Evolutionary conservation across 1,140 invertebrate species (phyloP).

Genomic region (Drosophila parvula): DNA sequence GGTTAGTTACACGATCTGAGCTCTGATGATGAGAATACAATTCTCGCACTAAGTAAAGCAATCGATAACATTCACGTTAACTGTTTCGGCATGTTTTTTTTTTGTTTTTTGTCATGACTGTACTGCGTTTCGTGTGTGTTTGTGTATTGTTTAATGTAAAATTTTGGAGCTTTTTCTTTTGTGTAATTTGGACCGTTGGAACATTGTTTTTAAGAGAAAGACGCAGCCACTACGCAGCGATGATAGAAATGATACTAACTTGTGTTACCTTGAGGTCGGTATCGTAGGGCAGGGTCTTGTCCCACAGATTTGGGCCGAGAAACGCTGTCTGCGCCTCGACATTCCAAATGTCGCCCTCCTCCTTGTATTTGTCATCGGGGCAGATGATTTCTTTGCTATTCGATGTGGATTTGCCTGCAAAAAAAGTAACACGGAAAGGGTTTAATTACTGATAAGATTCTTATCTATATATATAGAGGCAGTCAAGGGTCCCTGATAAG

Average conservation of each 20-base stretch:
- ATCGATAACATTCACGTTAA: conserved; percentile 59
- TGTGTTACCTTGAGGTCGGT: conserved; percentile 96
- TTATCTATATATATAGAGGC: not conserved
- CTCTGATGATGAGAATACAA: conserved; percentile 72
- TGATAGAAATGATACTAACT: conserved; percentile 85
- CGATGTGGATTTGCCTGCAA: conserved; percentile 87
- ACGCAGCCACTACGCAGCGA: conserved; percentile 85
- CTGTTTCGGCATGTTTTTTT: conserved; percentile 26
- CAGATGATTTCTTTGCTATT: conserved; percentile 86
- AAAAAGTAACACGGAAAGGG: conserved; percentile 12
- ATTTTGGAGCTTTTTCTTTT: conserved; percentile 36
- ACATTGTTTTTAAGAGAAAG: conserved; percentile 32
- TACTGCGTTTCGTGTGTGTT: conserved; percentile 15
- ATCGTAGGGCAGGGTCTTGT: conserved; percentile 95
- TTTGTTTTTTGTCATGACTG: conserved; percentile 49
- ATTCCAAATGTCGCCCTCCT: conserved; percentile 93
- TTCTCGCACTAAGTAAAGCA: conserved; percentile 76
- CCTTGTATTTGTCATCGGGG: conserved; percentile 91
- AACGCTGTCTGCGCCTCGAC: conserved; percentile 96
- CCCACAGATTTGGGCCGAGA: conserved; percentile 96
- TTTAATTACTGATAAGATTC: conserved; percentile 14
- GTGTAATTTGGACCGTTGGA: conserved; percentile 27
- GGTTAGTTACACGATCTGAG: conserved; percentile 50
- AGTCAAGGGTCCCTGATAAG: conserved; percentile 15
- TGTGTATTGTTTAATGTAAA: conserved; percentile 15